Conservation (phyloP, 2,888 invertebrate genomes). For the Phengaris arion region DNA sequence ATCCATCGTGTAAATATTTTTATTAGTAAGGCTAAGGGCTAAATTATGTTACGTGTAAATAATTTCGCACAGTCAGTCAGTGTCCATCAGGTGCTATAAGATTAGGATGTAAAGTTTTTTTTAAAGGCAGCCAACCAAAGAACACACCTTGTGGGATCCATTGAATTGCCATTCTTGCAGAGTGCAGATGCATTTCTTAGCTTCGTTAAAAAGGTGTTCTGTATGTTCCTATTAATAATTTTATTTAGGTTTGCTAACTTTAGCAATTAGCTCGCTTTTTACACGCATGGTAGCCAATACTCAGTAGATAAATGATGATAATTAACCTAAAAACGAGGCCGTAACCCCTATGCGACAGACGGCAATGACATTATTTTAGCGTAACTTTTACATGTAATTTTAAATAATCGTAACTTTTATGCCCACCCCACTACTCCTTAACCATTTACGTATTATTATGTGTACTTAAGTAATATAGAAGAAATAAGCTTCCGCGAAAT, state of each 20-base stretch:
- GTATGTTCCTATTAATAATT: too few relatives aligned
- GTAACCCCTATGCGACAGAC: conserved; percentile 8
- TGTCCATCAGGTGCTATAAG: too few relatives aligned
- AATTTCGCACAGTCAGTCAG: too few relatives aligned
- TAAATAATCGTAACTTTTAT: not conserved
- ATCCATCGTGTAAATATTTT: too few relatives aligned
- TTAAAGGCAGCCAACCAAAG: too few relatives aligned
- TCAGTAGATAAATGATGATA: not conserved
- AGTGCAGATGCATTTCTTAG: not conserved
- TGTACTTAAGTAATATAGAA: too few relatives aligned
- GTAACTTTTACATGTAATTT: not conserved
- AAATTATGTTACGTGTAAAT: too few relatives aligned
- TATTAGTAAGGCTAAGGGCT: too few relatives aligned
- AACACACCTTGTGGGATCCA: not conserved
- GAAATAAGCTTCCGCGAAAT: not conserved
- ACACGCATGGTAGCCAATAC: not conserved
- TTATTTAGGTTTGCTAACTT: not conserved
- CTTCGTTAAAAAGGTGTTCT: not conserved
- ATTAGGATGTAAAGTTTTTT: too few relatives aligned
- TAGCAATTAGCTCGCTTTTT: not conserved
- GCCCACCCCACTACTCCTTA: too few relatives aligned
- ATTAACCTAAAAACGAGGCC: conserved; percentile 24
- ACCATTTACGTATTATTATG: not conserved
- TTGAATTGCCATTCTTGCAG: not conserved
- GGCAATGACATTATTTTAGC: not conserved